Base-by-base conservation (phyloP, 2,888 invertebrate species). In the Flabesymbios commensalis region DNA sequence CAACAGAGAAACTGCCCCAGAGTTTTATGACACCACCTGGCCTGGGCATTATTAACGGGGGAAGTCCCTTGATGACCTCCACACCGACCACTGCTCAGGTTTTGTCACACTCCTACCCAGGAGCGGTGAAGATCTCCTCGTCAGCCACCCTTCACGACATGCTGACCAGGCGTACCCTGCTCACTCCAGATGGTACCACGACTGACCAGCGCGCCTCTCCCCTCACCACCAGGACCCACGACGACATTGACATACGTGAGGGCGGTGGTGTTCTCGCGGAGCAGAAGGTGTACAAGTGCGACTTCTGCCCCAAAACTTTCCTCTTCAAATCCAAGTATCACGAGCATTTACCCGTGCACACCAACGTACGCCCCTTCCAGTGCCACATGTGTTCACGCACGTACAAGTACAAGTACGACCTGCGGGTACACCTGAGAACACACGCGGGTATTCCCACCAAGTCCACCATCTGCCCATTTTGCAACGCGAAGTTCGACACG, bases 371-470 rank as follows among this genome's bases (percentile, higher is more conserved):
- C 1, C 72, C 72, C 7, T 72, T 65, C 64, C 69, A 70, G 55
- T 72, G 72, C 49, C 70, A 70, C 58, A 59, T 71, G 28, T 72
- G 72, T 33, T 64, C 69, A 2, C 61, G 72, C 36, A 72, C 72
- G 10, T 72, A 72, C 71, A 72, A 72, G 68, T 72, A 72, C 65
- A 72, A 72, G 64, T 72, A 72, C 52, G 72, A 72, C 63, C 61
- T 72, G 32, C 61, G 68, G 5, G 72, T 72, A 7, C 72, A 72
- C 56, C 65, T 72, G 45, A 52, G 72, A 19, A 71, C 72, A 14
- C 72, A 72, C 67, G 61, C 71, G 60, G 72, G 72, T 47, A 72
- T 72, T 33, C 72, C 72, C 7, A 72, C 72, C 49, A 72, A 72
- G 64, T 72, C 72, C n/a, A 72, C 72, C n/a, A 60, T 69, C 41